phyloP scores from a whole-genome alignment of 2,797 vertebrate genomes.

The Sternarchorhynchus goeldii region DNA sequence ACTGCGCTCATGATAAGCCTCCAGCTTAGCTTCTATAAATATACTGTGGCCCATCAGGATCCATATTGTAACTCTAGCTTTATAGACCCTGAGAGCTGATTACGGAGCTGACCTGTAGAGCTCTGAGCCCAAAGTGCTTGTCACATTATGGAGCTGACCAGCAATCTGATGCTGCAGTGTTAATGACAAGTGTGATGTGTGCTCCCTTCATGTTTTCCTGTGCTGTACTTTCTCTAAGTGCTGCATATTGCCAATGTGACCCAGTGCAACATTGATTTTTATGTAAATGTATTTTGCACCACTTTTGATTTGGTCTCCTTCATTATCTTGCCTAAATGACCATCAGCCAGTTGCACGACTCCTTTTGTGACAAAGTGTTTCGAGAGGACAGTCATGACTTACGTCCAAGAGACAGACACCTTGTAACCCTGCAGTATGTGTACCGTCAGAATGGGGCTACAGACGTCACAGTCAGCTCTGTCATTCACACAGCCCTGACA shows the following conservation, averaged over 20 bases:
- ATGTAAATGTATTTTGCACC: background rate
- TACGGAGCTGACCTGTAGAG: slow-evolving; percentile 28
- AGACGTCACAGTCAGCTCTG: too few relatives aligned
- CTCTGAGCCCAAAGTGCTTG: too few relatives aligned
- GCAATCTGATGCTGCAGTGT: slow-evolving; percentile 6
- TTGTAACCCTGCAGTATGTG: too few relatives aligned
- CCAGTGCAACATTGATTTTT: background rate
- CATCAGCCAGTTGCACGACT: too few relatives aligned
- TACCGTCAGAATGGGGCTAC: too few relatives aligned
- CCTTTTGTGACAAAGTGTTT: too few relatives aligned
- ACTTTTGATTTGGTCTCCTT: too few relatives aligned
- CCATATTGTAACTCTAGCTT: slow-evolving; percentile 27
- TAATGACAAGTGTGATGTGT: background rate
- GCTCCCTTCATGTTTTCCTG: background rate
- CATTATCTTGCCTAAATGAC: too few relatives aligned
- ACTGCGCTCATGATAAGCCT: slow-evolving; percentile 49
- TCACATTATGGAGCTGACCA: slow-evolving; percentile 25
- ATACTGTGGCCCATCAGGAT: slow-evolving; percentile 27
- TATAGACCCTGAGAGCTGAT: slow-evolving; percentile 29
- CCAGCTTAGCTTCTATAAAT: slow-evolving; percentile 49
- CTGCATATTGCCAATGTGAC: background rate
- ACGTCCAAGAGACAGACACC: too few relatives aligned
- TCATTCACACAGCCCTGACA: too few relatives aligned
- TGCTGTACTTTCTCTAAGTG: background rate
- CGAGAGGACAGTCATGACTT: too few relatives aligned